A percentile compares a stretch with the other conserved stretches of the same genome.
phyloP scores from a whole-genome alignment of 2,113 vertebrate species.

The Euleptes europaea region DNA sequence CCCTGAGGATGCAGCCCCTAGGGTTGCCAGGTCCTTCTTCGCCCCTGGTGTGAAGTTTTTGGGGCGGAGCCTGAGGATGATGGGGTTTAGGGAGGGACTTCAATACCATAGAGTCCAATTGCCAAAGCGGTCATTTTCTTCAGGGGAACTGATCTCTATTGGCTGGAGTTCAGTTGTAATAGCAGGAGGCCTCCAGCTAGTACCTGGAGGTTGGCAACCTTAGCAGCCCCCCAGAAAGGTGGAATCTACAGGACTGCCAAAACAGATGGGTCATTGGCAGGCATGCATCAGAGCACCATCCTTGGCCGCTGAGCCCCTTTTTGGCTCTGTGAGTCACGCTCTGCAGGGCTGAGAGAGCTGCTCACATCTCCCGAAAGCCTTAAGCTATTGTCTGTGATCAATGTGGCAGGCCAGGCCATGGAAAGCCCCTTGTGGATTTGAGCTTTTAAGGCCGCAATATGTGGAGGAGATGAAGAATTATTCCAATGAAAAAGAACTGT shows the following conservation, averaged over 20 bases:
- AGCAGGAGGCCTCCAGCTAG: too few species aligned
- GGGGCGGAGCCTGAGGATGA: too few species aligned
- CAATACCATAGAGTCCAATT: too few species aligned
- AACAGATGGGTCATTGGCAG: neutral
- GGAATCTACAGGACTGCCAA: too few species aligned
- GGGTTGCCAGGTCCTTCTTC: too few species aligned
- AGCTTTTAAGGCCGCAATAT: conserved; percentile 6
- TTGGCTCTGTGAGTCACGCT: neutral
- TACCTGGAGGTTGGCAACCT: too few species aligned
- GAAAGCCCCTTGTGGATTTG: neutral
- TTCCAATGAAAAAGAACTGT: neutral
- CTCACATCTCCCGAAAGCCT: neutral
- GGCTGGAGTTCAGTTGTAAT: too few species aligned
- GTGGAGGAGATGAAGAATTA: neutral
- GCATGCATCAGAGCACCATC: neutral
- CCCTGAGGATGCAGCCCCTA: too few species aligned
- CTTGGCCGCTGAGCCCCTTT: neutral
- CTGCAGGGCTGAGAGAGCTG: neutral
- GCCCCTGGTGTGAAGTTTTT: too few species aligned
- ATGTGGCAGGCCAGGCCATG: neutral
- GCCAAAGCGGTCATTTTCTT: too few species aligned
- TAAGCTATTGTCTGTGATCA: neutral
- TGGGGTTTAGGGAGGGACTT: too few species aligned
- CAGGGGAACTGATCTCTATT: too few species aligned
- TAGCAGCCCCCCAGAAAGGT: neutral